Conservation (phyloP, 2,888 invertebrate genomes). For the Spialia ferax region DNA sequence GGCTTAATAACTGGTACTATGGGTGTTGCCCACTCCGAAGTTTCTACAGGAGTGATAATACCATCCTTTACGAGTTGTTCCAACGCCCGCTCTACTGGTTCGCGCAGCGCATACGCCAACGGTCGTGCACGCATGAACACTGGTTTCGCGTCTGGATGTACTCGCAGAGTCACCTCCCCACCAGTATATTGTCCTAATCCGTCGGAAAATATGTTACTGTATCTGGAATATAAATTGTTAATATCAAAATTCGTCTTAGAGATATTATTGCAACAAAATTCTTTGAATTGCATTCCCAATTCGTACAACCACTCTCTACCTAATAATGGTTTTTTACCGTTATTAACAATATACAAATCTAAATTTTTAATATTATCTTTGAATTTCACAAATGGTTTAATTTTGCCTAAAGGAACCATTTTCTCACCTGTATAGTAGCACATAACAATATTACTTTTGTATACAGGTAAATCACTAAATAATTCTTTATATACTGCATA, state of each 20-base stretch:
- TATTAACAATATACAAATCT: not conserved
- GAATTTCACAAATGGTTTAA: not conserved
- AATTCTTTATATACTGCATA: slow-evolving; percentile 24
- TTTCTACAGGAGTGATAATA: slow-evolving; percentile 45
- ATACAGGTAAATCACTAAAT: slow-evolving; percentile 2
- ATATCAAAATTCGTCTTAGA: not conserved
- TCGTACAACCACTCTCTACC: slow-evolving; percentile 13
- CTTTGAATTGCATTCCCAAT: slow-evolving; percentile 3
- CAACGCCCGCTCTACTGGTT: slow-evolving; percentile 46
- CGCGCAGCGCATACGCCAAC: slow-evolving; percentile 45
- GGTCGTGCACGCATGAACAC: slow-evolving; percentile 29
- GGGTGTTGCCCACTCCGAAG: slow-evolving; percentile 50
- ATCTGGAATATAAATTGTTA: slow-evolving; percentile 6
- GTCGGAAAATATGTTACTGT: not conserved
- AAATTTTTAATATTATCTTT: slow-evolving; percentile 13
- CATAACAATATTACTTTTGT: slow-evolving; percentile 1
- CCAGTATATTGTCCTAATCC: slow-evolving; percentile 46
- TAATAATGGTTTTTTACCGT: slow-evolving; percentile 8
- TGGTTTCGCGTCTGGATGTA: slow-evolving; percentile 33
- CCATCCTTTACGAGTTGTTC: slow-evolving; percentile 17
- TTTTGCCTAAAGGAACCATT: not conserved
- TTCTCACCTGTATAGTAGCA: slow-evolving; percentile 5
- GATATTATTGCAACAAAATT: not conserved
- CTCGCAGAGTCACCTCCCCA: slow-evolving; percentile 42
- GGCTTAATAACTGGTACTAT: slow-evolving; percentile 49